Evolutionary conservation across 1,140 invertebrate genomes (phyloP).

Genomic region (Zophobas morio): DNA sequence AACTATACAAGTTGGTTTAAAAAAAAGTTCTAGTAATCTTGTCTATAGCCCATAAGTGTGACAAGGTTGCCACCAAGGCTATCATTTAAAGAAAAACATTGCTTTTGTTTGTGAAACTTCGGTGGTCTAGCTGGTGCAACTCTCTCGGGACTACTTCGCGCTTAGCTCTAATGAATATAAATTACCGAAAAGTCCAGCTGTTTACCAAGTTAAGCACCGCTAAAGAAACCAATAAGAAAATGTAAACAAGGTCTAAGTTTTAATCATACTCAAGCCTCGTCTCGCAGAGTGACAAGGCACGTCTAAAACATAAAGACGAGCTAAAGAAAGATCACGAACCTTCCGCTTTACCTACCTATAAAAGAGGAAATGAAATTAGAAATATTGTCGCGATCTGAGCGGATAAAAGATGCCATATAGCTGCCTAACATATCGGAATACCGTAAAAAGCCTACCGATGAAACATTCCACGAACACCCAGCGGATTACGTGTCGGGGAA

Average conservation of each 20-base stretch:
- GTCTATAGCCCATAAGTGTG: too few relatives aligned
- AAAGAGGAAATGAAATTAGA: conserved; percentile 26
- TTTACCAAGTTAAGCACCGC: conserved; percentile 24
- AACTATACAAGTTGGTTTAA: too few relatives aligned
- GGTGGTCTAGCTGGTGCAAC: neutral
- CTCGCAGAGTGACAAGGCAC: conserved; percentile 9
- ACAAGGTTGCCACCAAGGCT: neutral
- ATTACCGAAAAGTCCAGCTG: conserved; percentile 34
- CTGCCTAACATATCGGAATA: conserved; percentile 8
- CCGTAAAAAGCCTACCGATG: conserved; percentile 3
- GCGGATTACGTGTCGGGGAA: conserved; percentile 26
- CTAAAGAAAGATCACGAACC: conserved; percentile 22
- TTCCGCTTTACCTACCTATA: conserved; percentile 1
- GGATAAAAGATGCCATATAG: conserved; percentile 11
- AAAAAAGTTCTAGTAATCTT: too few relatives aligned
- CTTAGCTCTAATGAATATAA: conserved; percentile 42
- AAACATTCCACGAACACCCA: conserved; percentile 8
- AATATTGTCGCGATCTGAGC: conserved; percentile 13
- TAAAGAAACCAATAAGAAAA: conserved; percentile 37
- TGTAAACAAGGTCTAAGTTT: conserved; percentile 36
- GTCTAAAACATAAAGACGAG: conserved; percentile 26
- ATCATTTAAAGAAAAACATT: neutral
- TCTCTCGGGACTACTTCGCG: conserved; percentile 15
- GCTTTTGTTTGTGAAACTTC: conserved; percentile 12
- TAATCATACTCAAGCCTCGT: conserved; percentile 13